These are phyloP conservation scores for Nibea albiflora DNA, from an alignment of 2,113 vertebrate genomes.

Conservation along the genomic window DNA sequence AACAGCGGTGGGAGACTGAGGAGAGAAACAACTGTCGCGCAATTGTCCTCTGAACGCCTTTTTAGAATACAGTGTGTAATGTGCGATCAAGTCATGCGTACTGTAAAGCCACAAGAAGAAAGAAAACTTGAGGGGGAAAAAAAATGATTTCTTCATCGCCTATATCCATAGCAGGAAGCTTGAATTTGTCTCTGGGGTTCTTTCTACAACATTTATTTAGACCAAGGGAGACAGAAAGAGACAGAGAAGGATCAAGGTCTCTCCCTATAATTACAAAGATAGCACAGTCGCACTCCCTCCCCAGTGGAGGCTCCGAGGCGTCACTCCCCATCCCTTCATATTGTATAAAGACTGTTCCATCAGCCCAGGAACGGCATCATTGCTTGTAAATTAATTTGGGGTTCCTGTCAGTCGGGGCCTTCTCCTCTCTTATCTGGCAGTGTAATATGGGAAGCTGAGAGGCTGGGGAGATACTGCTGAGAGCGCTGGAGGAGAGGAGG, in stretches of 20 bases:
- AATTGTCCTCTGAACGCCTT: constrained; percentile 20
- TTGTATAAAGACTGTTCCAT: constrained; percentile 83
- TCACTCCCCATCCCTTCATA: constrained; percentile 74
- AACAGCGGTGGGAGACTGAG: constrained; percentile 51
- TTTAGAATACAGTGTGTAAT: constrained; percentile 1
- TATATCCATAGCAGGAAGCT: constrained; percentile 13
- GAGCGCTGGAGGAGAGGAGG: constrained; percentile 56
- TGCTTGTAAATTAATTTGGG: constrained; percentile 85
- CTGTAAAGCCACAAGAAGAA: constrained; percentile 4
- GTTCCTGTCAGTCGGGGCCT: constrained; percentile 76
- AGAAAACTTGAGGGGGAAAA: constrained; percentile 14
- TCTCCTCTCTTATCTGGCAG: constrained; percentile 76
- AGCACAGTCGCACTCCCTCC: constrained; percentile 58
- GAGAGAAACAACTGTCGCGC: constrained; percentile 57
- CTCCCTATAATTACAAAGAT: constrained; percentile 81
- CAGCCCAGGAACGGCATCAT: constrained; percentile 70
- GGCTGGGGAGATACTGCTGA: constrained; percentile 76
- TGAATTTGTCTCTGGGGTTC: constrained; percentile 46
- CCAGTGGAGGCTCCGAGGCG: constrained; percentile 67
- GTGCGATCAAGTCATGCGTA: constrained; percentile 30
- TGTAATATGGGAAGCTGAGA: constrained; percentile 78
- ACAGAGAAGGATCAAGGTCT: constrained; percentile 67
- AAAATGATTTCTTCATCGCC: constrained; percentile 70
- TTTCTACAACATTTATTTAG: constrained; percentile 55
- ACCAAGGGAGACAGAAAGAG: constrained; percentile 53